These are phyloP conservation scores for Eulemur macaco DNA, from an alignment of 2,113 vertebrate species.

Conservation along the genomic window DNA sequence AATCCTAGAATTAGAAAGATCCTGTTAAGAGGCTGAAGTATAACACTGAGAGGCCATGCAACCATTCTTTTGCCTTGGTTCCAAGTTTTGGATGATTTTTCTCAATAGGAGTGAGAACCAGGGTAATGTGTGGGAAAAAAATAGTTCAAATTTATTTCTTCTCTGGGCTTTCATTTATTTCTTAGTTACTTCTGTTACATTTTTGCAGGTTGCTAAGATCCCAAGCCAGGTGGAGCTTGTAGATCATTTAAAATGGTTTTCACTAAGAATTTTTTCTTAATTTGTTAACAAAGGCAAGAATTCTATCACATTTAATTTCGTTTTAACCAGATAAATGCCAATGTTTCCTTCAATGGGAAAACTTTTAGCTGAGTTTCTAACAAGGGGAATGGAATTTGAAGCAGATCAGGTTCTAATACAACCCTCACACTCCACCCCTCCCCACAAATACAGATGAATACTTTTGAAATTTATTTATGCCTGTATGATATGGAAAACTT, in stretches of 20 bases:
- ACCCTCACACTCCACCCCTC: neutral
- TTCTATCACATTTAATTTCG: neutral
- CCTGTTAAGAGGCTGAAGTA: neutral
- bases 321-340: neutral
- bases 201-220: neutral
- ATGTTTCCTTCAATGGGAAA: neutral
- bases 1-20: neutral
- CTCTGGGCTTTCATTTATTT: neutral
- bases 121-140: neutral
- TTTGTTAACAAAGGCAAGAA: neutral
- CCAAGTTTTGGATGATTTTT: neutral
- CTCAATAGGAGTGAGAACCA: neutral
- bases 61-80: neutral
- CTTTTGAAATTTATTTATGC: neutral
- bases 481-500: neutral
- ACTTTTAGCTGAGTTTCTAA: slow-evolving; percentile 11
- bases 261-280: neutral
- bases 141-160: neutral
- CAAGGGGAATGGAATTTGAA: neutral
- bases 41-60: neutral
- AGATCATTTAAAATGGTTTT: neutral
- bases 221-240: neutral
- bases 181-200: neutral
- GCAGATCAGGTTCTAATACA: neutral
- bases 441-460: neutral